Evolutionary conservation across 2,797 vertebrate species (phyloP), one percentile per base, ranked within the genome.

Genomic region (Apodemus agrarius): DNA sequence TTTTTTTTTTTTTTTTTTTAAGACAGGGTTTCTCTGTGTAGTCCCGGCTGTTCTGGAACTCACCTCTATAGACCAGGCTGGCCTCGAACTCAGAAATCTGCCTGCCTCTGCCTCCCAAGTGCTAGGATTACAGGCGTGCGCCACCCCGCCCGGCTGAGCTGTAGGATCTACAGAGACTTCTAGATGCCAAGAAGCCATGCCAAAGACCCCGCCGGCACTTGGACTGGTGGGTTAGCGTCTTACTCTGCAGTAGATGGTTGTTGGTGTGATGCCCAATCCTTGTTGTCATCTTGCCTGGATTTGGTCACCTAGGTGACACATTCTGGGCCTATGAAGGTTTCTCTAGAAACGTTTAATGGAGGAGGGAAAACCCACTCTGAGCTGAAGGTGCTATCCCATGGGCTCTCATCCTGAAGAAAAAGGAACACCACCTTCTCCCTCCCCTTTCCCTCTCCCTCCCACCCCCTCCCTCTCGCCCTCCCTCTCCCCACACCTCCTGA

Each of bases 181-280:
- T 46, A 19, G 72, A 91, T 34, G 40, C 63, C 63, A 86, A 34
- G 40, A 65, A 11, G 61, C 22, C 31, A 26, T 26, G 22, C 12
- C 6, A 11, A 40, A 40, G 40, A 0, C 34, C 67, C 29, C 8
- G n/a, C n/a, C n/a, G n/a, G 49, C 81, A 57, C 61, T 49, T 1
- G 22, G 46, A 7, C 19, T 34, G 7, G 0, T 0, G 74, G 79
- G 21, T 61, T 40, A 11, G 0, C 8, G 0, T 74, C 3, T 1
- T 65, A 59, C 21, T 59, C 9, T 14, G 59, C 4, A 1, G 54
- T 16, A 69, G 31, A 69, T 37, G 22, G 63, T 52, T 4, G 6
- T 67, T 49, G 43, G 11, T 52, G 31, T 22, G 17, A 13, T 43
- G 12, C 19, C 31, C 2, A 22, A 49, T n/a, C 63, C 24, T 69